Evolutionary conservation across 64 coral and sea anemone species (phyloP), one percentile per base, ranked within the genome.

Genomic region (Anthopleura sola): DNA sequence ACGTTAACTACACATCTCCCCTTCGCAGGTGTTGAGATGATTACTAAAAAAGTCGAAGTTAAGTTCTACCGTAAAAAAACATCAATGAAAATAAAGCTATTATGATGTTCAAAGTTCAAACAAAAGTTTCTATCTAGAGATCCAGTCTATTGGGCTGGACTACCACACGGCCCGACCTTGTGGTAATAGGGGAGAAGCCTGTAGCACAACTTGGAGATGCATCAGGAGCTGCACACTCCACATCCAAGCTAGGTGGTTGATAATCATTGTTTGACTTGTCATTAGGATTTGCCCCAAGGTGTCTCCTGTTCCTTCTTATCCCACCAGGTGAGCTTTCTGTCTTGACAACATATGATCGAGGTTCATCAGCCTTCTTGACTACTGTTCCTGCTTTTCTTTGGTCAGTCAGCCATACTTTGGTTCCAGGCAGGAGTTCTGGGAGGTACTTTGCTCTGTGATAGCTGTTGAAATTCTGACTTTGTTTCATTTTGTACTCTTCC

Each of bases 271-370:
- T 56, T 56, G 55, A 6, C 19, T 6, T 20, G 55, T 20, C 7
- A 18, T 56, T 56, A 18, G 55, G 14, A 56, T 56, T 56, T 56
- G 6, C 55, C 19, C 3, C 55, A 56, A 56, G 55, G 55, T 64
- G 62, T 87, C 62, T 49, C 26, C 86, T 39, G 36, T 87, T 87
- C 38, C 86, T 44, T 12, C 86, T 20, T 16, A 82, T 81, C 3
- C 75, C 28, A 26, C 77, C 64, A n/a, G 60, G 60, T 26, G 60
- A 66, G n/a, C n/a, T 66, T 33, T 82, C 77, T 32, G 88, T 89
- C 68, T 89, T 83, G 23, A 89, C 60, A 4, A 84, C 18, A 34
- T 75, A 89, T 17, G 88, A 75, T 24, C 47, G 60, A 16, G 80
- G 88, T 18, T 74, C 29, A 2, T 75, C 14, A 14, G 88, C 49